Conservation (phyloP, 2,888 invertebrate species). For the Drosophila atroscutellata region DNA sequence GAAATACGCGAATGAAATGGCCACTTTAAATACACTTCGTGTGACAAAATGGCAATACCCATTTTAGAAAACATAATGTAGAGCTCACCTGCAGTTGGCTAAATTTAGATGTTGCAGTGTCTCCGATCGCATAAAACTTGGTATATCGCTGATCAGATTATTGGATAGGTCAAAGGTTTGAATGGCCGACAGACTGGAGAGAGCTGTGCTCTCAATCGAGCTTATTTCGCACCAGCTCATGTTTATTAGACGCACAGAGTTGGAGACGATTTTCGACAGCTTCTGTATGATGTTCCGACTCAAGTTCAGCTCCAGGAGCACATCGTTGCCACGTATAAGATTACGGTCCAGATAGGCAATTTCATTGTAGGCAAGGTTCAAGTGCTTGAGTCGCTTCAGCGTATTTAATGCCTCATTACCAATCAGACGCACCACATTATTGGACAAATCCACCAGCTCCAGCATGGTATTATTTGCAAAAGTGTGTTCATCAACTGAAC, state of each 20-base stretch:
- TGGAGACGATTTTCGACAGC: slow-evolving; percentile 87
- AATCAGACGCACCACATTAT: slow-evolving; percentile 88
- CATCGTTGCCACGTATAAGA: slow-evolving; percentile 87
- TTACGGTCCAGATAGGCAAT: slow-evolving; percentile 87
- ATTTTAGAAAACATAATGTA: background rate
- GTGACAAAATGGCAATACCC: background rate
- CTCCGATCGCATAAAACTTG: slow-evolving; percentile 87
- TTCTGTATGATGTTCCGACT: slow-evolving; percentile 88
- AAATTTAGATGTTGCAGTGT: slow-evolving; percentile 87
- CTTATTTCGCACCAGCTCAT: slow-evolving; percentile 89
- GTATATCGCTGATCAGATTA: slow-evolving; percentile 88
- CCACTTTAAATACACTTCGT: background rate
- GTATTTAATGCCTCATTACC: slow-evolving; percentile 88
- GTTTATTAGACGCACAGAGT: slow-evolving; percentile 87
- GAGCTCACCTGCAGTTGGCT: slow-evolving; percentile 82
- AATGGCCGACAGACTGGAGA: slow-evolving; percentile 87
- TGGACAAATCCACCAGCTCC: slow-evolving; percentile 88
- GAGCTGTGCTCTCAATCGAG: slow-evolving; percentile 86
- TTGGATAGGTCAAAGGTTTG: slow-evolving; percentile 88
- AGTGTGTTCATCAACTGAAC: slow-evolving; percentile 86
- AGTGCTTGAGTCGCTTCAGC: slow-evolving; percentile 86
- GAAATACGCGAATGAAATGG: too few species aligned
- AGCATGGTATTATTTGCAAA: slow-evolving; percentile 88
- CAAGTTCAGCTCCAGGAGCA: slow-evolving; percentile 87
- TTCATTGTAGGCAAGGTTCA: slow-evolving; percentile 90